Evolutionary conservation across 2,797 vertebrate genomes (phyloP).

Genomic region (Eulemur rubriventer): DNA sequence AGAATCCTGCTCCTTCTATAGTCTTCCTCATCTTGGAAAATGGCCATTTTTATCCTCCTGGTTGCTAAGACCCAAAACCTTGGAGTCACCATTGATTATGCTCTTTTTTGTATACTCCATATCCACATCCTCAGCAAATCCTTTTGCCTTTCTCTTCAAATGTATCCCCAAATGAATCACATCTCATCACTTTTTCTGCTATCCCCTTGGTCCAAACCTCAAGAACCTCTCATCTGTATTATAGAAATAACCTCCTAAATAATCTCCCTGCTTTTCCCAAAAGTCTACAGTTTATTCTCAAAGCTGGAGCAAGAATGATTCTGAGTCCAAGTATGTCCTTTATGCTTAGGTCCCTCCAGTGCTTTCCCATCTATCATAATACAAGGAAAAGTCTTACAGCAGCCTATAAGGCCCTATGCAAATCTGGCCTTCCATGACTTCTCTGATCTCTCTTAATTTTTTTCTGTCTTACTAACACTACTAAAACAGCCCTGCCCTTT

Average conservation of each 20-base stretch:
- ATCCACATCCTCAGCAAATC: not conserved
- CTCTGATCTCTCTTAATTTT: not conserved
- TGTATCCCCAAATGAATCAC: not conserved
- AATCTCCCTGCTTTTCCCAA: not conserved
- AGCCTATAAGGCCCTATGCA: not conserved
- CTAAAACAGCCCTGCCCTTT: not conserved
- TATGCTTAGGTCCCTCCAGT: not conserved
- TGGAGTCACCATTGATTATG: not conserved
- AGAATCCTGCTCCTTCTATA: not conserved
- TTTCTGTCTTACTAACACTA: not conserved
- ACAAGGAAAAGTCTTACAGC: not conserved
- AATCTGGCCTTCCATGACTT: not conserved
- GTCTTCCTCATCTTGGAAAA: not conserved
- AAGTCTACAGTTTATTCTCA: not conserved
- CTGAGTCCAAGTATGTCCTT: not conserved
- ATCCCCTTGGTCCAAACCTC: not conserved
- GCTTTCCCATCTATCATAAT: not conserved
- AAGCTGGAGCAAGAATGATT: not conserved
- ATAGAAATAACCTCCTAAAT: not conserved
- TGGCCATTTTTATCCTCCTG: not conserved
- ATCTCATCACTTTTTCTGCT: not conserved
- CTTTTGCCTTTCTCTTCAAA: not conserved
- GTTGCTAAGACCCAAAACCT: not conserved
- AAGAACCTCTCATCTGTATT: not conserved
- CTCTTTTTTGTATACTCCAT: not conserved